phyloP scores from a whole-genome alignment of 2,888 invertebrate species.

The Drosophila algonquin region DNA sequence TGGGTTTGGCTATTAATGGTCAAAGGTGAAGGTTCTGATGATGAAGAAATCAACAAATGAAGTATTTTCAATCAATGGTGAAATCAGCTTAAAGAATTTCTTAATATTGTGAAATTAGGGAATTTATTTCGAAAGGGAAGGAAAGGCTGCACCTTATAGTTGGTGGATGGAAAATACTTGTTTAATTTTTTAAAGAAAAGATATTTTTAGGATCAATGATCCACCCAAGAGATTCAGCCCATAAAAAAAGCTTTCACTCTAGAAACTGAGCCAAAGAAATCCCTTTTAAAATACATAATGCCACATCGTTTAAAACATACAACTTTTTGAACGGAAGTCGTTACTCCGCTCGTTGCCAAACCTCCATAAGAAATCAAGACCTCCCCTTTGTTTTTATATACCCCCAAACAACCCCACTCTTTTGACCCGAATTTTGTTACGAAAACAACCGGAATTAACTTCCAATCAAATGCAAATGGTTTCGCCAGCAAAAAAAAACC shows the following conservation, averaged over 20 bases:
- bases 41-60: not conserved
- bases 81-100: not conserved
- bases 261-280: not conserved
- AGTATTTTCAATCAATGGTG: not conserved
- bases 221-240: not conserved
- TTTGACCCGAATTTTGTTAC: slow-evolving; percentile 33
- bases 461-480: slow-evolving; percentile 46
- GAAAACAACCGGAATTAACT: slow-evolving; percentile 36
- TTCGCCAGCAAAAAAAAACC: not conserved
- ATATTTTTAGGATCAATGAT: not conserved
- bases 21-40: not conserved
- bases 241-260: not conserved
- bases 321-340: not conserved
- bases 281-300: not conserved
- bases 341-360: not conserved
- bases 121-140: too few relatives aligned
- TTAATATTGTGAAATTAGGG: not conserved
- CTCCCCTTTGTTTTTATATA: slow-evolving; percentile 17
- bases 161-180: not conserved
- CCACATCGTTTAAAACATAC: not conserved
- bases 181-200: too few relatives aligned
- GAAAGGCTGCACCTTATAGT: not conserved
- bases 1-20: not conserved
- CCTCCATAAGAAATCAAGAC: not conserved
- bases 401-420: slow-evolving; percentile 17